These are phyloP conservation scores for Rhea pennata DNA, from an alignment of 2,113 vertebrate genomes.

Conservation along the genomic window DNA sequence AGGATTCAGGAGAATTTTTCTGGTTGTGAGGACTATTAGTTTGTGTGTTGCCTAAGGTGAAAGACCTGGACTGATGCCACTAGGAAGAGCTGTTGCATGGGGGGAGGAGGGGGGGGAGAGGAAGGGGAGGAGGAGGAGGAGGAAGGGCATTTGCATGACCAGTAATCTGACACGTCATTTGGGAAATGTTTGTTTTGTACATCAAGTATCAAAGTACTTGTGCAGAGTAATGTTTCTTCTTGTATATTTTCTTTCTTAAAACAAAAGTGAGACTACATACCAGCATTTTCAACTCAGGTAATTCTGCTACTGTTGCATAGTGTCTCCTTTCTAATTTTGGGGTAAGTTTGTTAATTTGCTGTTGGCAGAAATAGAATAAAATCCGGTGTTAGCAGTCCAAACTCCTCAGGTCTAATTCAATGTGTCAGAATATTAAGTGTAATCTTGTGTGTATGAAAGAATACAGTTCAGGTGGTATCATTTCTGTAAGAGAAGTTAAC, in stretches of 20 bases:
- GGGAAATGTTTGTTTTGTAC: background rate
- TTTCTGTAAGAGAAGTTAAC: background rate
- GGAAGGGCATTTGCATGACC: background rate
- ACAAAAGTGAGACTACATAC: background rate
- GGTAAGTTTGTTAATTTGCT: background rate
- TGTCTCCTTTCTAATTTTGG: background rate
- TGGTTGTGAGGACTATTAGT: background rate
- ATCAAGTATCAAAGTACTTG: background rate
- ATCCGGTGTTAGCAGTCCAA: background rate
- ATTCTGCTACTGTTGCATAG: background rate
- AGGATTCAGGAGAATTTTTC: background rate
- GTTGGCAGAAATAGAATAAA: background rate
- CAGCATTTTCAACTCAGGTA: background rate
- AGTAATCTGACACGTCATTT: background rate
- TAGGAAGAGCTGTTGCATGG: background rate
- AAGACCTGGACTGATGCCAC: background rate
- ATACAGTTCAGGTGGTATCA: background rate
- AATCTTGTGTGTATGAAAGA: background rate
- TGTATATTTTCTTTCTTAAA: background rate
- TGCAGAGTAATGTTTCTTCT: background rate
- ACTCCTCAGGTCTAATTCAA: background rate
- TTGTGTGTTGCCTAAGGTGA: background rate
- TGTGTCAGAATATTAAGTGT: background rate
- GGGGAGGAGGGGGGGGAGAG: too few species aligned
- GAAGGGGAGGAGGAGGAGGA: too few species aligned